Percentiles rank a stretch among this genome's conserved stretches.
phyloP scores from a whole-genome alignment of 2,113 vertebrate species.

The Glaucomys volans region DNA sequence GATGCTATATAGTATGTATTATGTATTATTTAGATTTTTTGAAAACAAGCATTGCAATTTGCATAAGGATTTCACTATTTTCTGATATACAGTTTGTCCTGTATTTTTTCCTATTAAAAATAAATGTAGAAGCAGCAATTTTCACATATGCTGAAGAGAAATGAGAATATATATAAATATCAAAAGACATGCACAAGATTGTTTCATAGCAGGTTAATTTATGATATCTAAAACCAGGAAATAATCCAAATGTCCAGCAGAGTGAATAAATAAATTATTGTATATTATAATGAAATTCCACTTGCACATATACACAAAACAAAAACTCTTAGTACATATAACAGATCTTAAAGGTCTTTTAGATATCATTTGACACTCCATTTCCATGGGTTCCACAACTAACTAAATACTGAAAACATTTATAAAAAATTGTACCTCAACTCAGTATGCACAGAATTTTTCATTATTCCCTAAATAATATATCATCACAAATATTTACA shows the following conservation, averaged over 20 bases:
- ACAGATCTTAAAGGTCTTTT: background rate
- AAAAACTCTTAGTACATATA: background rate
- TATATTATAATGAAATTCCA: background rate
- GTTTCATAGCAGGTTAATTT: background rate
- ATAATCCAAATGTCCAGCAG: background rate
- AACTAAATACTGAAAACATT: background rate
- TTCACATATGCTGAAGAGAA: background rate
- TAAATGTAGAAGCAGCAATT: background rate
- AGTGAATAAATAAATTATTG: background rate
- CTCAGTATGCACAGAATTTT: background rate
- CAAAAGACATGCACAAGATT: background rate
- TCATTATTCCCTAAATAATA: background rate
- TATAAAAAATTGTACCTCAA: background rate
- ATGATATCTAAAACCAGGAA: background rate
- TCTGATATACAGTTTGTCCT: background rate
- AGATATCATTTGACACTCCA: background rate
- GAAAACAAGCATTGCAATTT: background rate
- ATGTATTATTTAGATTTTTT: background rate
- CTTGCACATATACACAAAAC: background rate
- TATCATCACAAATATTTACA: background rate
- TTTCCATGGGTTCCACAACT: background rate
- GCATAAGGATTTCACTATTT: background rate
- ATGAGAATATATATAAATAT: background rate
- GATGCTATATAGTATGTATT: background rate
- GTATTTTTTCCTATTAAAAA: constrained; percentile 16